These are phyloP conservation scores for Lanistes nyassanus DNA, from an alignment of 1,140 invertebrate species.

Conservation along the genomic window DNA sequence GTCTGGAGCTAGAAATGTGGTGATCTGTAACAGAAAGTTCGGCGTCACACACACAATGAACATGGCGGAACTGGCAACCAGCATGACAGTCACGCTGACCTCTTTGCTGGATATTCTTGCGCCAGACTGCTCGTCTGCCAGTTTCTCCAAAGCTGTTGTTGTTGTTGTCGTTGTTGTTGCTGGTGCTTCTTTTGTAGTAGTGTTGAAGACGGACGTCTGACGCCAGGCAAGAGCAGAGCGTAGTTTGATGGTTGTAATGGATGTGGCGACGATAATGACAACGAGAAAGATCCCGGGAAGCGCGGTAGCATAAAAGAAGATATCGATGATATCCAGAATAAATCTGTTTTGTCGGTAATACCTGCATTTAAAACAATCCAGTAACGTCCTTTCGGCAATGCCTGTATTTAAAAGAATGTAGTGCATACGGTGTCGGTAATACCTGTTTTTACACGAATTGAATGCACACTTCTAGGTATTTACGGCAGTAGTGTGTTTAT, in stretches of 20 bases:
- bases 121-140: too few relatives aligned
- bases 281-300: constrained; percentile 13
- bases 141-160: too few relatives aligned
- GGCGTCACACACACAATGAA: constrained; percentile 17
- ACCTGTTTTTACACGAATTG: too few relatives aligned
- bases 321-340: constrained; percentile 13
- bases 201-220: neutral
- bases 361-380: neutral
- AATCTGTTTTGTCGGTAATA: constrained; percentile 7
- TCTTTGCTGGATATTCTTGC: neutral
- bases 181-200: too few relatives aligned
- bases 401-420: too few relatives aligned
- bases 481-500: too few relatives aligned
- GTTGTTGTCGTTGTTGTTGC: too few relatives aligned
- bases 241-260: constrained; percentile 4
- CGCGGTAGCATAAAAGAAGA: constrained; percentile 2
- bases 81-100: constrained; percentile 9
- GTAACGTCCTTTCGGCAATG: too few relatives aligned
- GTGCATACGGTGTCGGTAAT: too few relatives aligned
- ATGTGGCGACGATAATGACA: constrained; percentile 10
- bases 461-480: too few relatives aligned
- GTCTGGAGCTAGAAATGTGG: neutral
- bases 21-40: neutral
- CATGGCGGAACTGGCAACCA: constrained; percentile 5
- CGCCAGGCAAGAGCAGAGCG: constrained; percentile 2